Evolutionary conservation across 1,140 invertebrate species (phyloP), one percentile per base, ranked within the genome.

Genomic region (Melipona quadrifasciata): DNA sequence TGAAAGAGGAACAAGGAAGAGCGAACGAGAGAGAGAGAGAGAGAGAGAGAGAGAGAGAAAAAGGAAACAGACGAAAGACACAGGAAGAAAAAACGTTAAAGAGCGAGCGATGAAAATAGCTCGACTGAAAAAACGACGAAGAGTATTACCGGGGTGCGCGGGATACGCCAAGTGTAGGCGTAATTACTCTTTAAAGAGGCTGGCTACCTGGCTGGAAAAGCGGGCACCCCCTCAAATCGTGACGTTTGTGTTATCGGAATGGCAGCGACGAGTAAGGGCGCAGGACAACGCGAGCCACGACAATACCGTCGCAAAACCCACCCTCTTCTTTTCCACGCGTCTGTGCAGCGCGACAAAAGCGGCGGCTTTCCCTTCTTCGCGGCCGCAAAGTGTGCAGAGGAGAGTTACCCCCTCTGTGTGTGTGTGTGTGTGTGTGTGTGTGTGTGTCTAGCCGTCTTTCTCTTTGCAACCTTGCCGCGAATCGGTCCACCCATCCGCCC

Each of bases 191-290:
- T 73, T 67, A 72, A 73, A 84, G 67, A 79, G 75, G 19, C 57
- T 58, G 70, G 4, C 68, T 67, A 79, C 53, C n/a, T 16, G n/a
- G n/a, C 24, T 67, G 83, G 58, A 67, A 84, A 80, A 84, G 77
- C 77, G 68, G 51, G 31, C 19, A 39, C 39, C 3, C 58, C 53
- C 51, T 74, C 57, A 68, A 80, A 84, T 78, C 58, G 58, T 84
- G 83, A 89, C 87, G 75, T 82, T 88, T 75, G 84, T 88, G 84
- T 88, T 88, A 74, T 88, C 70, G 58, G 77, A 55, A 78, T 39
- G 53, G 51, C 71, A 70, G 34, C n/a, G 47, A 51, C 47, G 80
- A 47, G 14, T 47, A 47, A 80, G 68, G 83, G 24, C 53, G 57
- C 47, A 75, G 34, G 57, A 84, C 70, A 71, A 82, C 64, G 65